Evolutionary conservation across 2,113 vertebrate species (phyloP).

Genomic region (Indri indri): DNA sequence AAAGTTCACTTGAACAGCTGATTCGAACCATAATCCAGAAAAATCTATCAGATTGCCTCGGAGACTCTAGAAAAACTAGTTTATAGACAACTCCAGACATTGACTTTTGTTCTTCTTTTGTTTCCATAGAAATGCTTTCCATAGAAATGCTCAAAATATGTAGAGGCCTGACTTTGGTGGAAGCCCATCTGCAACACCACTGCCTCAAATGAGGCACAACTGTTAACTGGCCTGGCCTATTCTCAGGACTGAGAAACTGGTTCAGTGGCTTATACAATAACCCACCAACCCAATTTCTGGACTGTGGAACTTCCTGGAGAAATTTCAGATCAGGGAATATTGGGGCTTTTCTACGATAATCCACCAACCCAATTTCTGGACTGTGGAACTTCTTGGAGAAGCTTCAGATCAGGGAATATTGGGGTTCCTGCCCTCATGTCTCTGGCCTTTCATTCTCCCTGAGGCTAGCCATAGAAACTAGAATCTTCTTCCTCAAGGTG

Average conservation of each 20-base stretch:
- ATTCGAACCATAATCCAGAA: background rate
- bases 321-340: background rate
- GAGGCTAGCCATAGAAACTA: background rate
- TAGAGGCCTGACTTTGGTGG: background rate
- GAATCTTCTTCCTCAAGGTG: background rate
- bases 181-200: background rate
- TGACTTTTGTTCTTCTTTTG: background rate
- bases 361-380: background rate
- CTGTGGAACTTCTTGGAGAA: background rate
- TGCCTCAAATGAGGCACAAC: background rate
- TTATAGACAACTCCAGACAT: background rate
- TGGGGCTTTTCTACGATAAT: background rate
- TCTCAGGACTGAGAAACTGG: background rate
- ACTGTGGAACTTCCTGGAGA: background rate
- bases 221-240: background rate
- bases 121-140: background rate
- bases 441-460: background rate
- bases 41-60: background rate
- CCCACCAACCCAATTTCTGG: background rate
- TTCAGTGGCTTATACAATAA: background rate
- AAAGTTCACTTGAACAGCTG: background rate
- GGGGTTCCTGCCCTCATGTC: background rate
- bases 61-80: background rate
- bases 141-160: background rate
- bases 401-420: background rate